Base-by-base conservation (phyloP, 2,797 vertebrate genomes). In the Poeciliopsis presidionis region DNA sequence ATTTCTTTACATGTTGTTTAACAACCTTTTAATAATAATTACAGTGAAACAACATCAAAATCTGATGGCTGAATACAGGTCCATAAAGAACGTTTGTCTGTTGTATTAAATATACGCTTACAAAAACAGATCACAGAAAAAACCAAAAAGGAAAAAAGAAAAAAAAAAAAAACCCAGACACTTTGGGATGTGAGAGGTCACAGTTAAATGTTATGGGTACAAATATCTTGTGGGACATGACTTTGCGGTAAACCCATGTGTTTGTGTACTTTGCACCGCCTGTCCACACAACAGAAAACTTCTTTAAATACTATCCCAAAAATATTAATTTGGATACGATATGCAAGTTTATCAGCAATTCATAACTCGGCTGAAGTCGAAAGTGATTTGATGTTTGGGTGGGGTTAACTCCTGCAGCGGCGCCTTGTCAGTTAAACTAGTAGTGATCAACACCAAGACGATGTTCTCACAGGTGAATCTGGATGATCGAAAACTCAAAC, bases 41-140 rank as follows among this genome's bases (percentile, higher is more conserved):
- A 98, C 97, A 98, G 97, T 98, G 97, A 98, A 96, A 98, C 96
- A 97, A 98, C 97, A 97, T 98, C 97, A 97, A 97, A 94, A 97
- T 98, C 96, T 98, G 97, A 98, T 98, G 97, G 93, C 96, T 96
- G 96, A 97, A 97, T 97, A 97, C 96, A 97, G 96, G 97, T 98
- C 97, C 97, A 94, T 97, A 97, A 96, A 96, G 97, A 98, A 98
- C 97, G 92, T 91, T 71, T 43, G 92, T 91, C 41, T 41, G 80
- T 92, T 89, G 82, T 92, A 92, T 94, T 95, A 93, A 94, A 95
- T 93, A 94, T 90, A 94, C 72, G 86, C 79, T 86, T 93, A 95
- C 89, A 94, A 93, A 93, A 93, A 91, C 90, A 91, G 90, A 94
- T 92, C 92, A 95, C 87, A 93, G 86, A 90, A 25, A 57, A 57